A percentile compares a stretch with the other conserved stretches of the same genome.
phyloP scores from a whole-genome alignment of 2,113 vertebrate genomes.

The Mystacornis crossleyi region DNA sequence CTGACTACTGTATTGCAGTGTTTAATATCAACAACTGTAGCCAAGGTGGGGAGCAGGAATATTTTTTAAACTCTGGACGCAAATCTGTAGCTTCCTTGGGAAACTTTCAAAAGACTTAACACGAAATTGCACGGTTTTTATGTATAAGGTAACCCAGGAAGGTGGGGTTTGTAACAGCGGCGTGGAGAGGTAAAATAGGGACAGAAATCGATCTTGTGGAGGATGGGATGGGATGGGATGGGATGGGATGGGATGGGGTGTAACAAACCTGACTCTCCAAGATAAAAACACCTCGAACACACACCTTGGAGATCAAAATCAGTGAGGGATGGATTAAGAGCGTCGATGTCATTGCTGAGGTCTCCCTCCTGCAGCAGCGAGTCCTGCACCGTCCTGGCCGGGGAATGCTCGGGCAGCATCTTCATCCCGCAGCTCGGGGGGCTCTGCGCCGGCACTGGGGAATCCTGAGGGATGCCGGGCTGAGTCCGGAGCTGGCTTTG shows the following conservation, averaged over 20 bases:
- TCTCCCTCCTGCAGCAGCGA: constrained; percentile 84
- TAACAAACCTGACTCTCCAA: no score
- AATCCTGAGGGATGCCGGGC: constrained; percentile 72
- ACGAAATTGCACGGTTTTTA: neutral
- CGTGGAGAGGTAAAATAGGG: neutral
- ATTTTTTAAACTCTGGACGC: neutral
- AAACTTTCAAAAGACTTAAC: neutral
- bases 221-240: neutral
- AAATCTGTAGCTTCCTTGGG: neutral
- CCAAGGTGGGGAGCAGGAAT: neutral
- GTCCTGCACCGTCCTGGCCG: constrained; percentile 80
- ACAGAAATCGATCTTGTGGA: neutral
- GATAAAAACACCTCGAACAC: neutral
- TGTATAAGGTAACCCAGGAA: neutral
- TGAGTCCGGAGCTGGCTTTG: constrained; percentile 69
- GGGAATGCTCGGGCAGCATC: constrained; percentile 74
- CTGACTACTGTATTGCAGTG: neutral
- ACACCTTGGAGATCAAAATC: constrained; percentile 93
- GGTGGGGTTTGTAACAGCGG: no score
- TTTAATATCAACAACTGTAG: neutral
- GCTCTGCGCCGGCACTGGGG: constrained; percentile 80
- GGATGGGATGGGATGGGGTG: neutral
- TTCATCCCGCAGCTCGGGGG: constrained; percentile 74
- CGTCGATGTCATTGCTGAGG: constrained; percentile 85
- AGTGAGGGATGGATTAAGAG: constrained; percentile 90